Evolutionary conservation across 2,797 vertebrate genomes (phyloP).

Genomic region (Octomys mimax): DNA sequence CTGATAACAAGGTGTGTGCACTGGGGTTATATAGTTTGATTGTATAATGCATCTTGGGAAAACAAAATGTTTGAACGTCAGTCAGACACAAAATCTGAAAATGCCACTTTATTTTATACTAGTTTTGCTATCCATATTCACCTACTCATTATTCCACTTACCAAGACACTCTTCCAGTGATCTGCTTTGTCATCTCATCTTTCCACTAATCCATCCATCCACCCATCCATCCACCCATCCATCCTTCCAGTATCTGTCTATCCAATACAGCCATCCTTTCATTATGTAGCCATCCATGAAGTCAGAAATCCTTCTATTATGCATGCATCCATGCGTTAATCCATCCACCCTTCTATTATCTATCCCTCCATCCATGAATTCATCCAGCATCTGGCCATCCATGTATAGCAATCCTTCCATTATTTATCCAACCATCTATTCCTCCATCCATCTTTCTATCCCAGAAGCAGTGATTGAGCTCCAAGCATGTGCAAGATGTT

Average conservation of each 20-base stretch:
- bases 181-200: not conserved
- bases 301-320: not conserved
- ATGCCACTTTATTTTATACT: not conserved
- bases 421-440: not conserved
- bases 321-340: not conserved
- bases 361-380: not conserved
- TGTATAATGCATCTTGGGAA: not conserved
- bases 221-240: not conserved
- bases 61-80: not conserved
- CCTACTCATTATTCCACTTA: not conserved
- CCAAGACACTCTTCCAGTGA: not conserved
- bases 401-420: not conserved
- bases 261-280: not conserved
- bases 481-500: not conserved
- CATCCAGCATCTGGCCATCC: not conserved
- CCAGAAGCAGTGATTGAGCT: not conserved
- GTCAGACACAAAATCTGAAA: conserved; percentile 12
- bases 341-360: not conserved
- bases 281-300: not conserved
- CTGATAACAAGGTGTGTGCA: not conserved
- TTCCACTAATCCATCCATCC: not conserved
- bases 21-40: not conserved
- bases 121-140: conserved; percentile 16
- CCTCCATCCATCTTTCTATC: not conserved
- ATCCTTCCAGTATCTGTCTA: not conserved